Percentiles rank a stretch among this genome's conserved stretches.
Evolutionary conservation across 1,140 invertebrate genomes (phyloP).

Genomic region (Bemisia tabaci): DNA sequence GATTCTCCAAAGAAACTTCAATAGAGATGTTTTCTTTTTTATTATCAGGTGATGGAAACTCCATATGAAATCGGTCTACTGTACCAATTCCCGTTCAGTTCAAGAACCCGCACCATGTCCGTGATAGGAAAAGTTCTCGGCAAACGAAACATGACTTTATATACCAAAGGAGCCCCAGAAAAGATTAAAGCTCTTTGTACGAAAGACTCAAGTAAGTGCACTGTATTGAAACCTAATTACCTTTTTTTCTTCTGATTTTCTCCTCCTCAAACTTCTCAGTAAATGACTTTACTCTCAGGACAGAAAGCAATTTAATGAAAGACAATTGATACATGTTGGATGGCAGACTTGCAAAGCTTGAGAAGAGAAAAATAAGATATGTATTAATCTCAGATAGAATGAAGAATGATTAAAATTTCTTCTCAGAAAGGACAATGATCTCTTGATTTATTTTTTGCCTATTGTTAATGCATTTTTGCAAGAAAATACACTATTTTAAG

Average conservation of each 20-base stretch:
- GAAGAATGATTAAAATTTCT: no score
- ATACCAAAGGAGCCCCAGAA: conserved; percentile 83
- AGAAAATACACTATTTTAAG: no score
- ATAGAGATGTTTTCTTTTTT: no score
- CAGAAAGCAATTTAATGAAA: neutral
- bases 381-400: no score
- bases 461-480: no score
- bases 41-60: no score
- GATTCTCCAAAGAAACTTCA: no score
- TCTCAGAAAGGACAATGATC: no score
- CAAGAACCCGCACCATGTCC: conserved; percentile 74
- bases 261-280: conserved; percentile 3
- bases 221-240: neutral
- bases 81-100: conserved; percentile 80
- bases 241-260: neutral
- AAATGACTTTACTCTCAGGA: neutral
- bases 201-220: conserved; percentile 40
- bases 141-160: conserved; percentile 60
- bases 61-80: conserved; percentile 60
- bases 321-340: no score
- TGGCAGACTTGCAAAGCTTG: no score
- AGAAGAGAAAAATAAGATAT: no score
- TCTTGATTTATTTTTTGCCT: no score
- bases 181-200: conserved; percentile 54
- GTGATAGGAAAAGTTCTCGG: conserved; percentile 68